phyloP scores from a whole-genome alignment of 2,888 invertebrate genomes.

The Watsonalla cultraria region DNA sequence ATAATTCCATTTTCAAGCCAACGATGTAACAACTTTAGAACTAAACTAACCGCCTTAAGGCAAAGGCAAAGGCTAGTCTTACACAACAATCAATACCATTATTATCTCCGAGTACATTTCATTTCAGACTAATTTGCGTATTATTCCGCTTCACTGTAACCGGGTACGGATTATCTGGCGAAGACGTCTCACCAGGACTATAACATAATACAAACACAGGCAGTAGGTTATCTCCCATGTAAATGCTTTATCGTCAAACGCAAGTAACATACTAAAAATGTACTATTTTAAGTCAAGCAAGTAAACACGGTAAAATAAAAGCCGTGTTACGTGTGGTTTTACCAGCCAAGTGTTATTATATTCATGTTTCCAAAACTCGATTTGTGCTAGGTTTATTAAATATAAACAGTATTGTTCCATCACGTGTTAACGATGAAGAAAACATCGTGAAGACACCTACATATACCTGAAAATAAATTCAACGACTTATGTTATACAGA shows the following conservation, averaged over 20 bases:
- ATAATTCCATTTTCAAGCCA: neutral
- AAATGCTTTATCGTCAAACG: neutral
- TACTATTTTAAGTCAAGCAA: too few relatives aligned
- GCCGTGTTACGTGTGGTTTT: too few relatives aligned
- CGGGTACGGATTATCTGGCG: slow-evolving; percentile 64
- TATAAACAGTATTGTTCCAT: too few relatives aligned
- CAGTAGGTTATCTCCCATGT: neutral
- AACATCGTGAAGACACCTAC: too few relatives aligned
- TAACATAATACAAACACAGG: neutral
- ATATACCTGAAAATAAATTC: too few relatives aligned
- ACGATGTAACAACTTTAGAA: neutral
- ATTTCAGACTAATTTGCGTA: slow-evolving; percentile 51
- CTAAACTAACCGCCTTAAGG: slow-evolving; percentile 13
- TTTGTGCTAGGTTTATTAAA: too few relatives aligned
- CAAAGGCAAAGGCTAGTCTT: slow-evolving; percentile 10
- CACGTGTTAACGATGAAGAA: too few relatives aligned
- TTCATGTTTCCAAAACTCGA: too few relatives aligned
- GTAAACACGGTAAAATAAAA: too few relatives aligned
- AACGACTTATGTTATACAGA: too few relatives aligned
- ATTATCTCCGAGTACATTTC: slow-evolving; percentile 27
- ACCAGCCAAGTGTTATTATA: too few relatives aligned
- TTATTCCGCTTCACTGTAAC: slow-evolving; percentile 45
- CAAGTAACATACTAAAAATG: too few relatives aligned
- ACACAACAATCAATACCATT: slow-evolving; percentile 15
- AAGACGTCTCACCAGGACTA: slow-evolving; percentile 46